A percentile compares a stretch with the other conserved stretches of the same genome.
These are phyloP conservation scores for Neosilurus mollespiculum DNA, from an alignment of 2,797 vertebrate species.

Conservation along the genomic window DNA sequence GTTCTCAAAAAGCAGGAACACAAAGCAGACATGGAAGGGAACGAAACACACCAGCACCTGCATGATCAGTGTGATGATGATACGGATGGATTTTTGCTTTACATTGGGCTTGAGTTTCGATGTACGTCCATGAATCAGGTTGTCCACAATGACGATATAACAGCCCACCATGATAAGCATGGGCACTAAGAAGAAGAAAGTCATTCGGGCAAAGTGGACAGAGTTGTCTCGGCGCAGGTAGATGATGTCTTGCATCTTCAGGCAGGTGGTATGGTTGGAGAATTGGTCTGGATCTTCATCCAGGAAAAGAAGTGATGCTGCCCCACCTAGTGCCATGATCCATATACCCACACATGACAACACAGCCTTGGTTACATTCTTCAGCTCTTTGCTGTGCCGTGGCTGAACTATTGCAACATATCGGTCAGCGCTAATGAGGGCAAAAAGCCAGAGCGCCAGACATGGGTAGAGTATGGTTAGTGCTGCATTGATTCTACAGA, in stretches of 20 bases:
- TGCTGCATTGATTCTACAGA: slow-evolving; percentile 83
- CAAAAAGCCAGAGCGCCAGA: slow-evolving; percentile 91
- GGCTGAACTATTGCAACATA: slow-evolving; percentile 96
- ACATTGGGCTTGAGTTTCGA: slow-evolving; percentile 94
- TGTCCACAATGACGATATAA: slow-evolving; percentile 88
- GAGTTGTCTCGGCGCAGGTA: slow-evolving; percentile 78
- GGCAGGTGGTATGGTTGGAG: slow-evolving; percentile 84
- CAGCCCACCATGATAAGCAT: slow-evolving; percentile 90
- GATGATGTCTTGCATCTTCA: slow-evolving; percentile 88
- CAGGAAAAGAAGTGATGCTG: slow-evolving; percentile 79
- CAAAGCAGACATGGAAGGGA: slow-evolving; percentile 88
- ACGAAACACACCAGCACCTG: slow-evolving; percentile 92
- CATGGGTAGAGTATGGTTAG: slow-evolving; percentile 92
- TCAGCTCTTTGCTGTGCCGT: slow-evolving; percentile 86
- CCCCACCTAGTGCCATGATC: slow-evolving; percentile 86
- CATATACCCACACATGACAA: slow-evolving; percentile 82
- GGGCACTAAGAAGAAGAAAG: slow-evolving; percentile 91
- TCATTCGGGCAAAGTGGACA: slow-evolving; percentile 82
- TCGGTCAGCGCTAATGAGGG: slow-evolving; percentile 91
- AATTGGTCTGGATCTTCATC: slow-evolving; percentile 77
- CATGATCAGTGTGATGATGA: slow-evolving; percentile 87
- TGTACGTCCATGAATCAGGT: slow-evolving; percentile 83
- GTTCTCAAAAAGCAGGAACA: slow-evolving; percentile 75
- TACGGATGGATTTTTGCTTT: slow-evolving; percentile 92
- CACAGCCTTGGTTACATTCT: slow-evolving; percentile 85